Evolutionary conservation across 2,888 invertebrate genomes (phyloP).

Genomic region (Eremobia ochroleuca): DNA sequence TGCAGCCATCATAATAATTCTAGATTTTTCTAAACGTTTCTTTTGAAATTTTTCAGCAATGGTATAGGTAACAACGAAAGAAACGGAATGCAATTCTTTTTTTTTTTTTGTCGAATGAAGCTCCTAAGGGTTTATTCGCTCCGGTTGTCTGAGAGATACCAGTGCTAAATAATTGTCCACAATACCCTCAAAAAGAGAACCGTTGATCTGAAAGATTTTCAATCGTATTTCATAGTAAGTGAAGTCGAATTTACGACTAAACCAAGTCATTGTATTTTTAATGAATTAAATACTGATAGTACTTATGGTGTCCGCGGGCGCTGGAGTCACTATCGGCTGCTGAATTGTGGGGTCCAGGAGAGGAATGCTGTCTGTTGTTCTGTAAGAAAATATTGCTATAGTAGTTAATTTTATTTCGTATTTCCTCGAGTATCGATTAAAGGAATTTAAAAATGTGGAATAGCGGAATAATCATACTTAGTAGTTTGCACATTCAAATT

Average conservation of each 20-base stretch:
- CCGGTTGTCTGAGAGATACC: not conserved
- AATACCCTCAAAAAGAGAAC: not conserved
- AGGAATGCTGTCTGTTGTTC: constrained; percentile 88
- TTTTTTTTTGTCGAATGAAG: not conserved
- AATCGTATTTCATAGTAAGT: constrained; percentile 12
- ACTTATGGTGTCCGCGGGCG: constrained; percentile 88
- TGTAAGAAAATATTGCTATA: constrained; percentile 58
- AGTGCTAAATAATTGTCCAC: constrained; percentile 7
- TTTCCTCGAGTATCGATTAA: not conserved
- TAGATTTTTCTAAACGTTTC: not conserved
- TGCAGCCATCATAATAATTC: not conserved
- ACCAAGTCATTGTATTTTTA: not conserved
- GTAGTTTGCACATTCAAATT: no score
- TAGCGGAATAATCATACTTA: not conserved
- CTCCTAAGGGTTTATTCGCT: not conserved
- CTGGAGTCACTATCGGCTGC: constrained; percentile 83
- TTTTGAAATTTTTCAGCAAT: constrained; percentile 19
- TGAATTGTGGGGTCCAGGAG: constrained; percentile 86
- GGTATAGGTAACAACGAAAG: not conserved
- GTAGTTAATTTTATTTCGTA: not conserved
- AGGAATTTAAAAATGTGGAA: not conserved
- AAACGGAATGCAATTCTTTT: not conserved
- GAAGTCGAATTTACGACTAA: constrained; percentile 37
- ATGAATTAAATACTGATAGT: constrained; percentile 87
- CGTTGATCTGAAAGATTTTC: constrained; percentile 21